Evolutionary conservation across 2,888 invertebrate genomes (phyloP).

Genomic region (Drosophila lutescens): DNA sequence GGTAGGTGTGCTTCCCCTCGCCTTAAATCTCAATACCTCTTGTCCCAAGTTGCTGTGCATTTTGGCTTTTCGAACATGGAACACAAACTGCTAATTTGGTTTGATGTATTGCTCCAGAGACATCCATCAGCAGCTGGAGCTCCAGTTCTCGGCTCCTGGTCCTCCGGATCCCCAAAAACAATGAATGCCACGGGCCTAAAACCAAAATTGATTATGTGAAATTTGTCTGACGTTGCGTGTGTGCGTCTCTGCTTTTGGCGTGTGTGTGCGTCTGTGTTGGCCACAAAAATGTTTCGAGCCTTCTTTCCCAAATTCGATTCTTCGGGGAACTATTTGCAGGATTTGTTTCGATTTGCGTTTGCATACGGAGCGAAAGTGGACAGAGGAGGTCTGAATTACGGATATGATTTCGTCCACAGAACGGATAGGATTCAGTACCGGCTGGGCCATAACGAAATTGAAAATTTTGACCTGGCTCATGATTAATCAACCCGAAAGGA

Average conservation of each 20-base stretch:
- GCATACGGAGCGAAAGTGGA: constrained; percentile 10
- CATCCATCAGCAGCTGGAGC: constrained; percentile 62
- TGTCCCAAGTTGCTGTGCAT: constrained; percentile 44
- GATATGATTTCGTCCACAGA: constrained; percentile 12
- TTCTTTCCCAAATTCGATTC: constrained; percentile 30
- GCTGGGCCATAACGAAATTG: constrained; percentile 5
- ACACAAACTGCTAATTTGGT: constrained; percentile 71
- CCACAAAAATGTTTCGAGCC: constrained; percentile 26
- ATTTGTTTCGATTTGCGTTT: constrained; percentile 38
- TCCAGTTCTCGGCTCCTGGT: not conserved
- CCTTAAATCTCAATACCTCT: constrained; percentile 1
- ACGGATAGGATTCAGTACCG: constrained; percentile 4
- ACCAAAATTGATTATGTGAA: constrained; percentile 68
- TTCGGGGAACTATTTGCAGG: constrained; percentile 34
- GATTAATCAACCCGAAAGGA: constrained; percentile 14
- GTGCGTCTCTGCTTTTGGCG: not conserved
- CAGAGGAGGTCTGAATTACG: not conserved
- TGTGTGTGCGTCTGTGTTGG: not conserved
- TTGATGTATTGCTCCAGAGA: constrained; percentile 73
- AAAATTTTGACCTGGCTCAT: constrained; percentile 1
- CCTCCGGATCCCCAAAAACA: constrained; percentile 10
- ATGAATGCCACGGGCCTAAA: constrained; percentile 30
- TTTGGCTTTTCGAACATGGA: constrained; percentile 50
- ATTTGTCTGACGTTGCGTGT: constrained; percentile 34
- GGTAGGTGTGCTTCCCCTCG: not conserved